phyloP scores from a whole-genome alignment of 1,140 invertebrate genomes.

The Macrostomum lignano region DNA sequence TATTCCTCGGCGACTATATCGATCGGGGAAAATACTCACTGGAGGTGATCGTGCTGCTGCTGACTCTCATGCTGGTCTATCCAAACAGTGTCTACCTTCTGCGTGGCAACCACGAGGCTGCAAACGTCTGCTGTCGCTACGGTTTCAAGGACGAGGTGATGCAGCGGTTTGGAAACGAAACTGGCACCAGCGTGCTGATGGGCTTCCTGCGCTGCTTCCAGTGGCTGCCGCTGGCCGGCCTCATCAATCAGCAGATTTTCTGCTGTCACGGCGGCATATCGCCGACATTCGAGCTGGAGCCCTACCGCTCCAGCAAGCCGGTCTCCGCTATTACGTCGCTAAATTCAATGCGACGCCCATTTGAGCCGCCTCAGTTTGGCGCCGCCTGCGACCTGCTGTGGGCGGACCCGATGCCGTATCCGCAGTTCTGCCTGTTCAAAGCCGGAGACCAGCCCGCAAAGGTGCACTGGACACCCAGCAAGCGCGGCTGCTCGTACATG shows the following conservation, averaged over 20 bases:
- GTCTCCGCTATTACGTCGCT: too few species aligned
- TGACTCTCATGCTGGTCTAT: constrained; percentile 30
- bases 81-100: constrained; percentile 39
- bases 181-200: too few species aligned
- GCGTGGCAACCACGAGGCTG: constrained; percentile 38
- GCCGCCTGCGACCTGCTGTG: constrained; percentile 20
- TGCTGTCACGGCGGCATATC: constrained; percentile 11
- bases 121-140: constrained; percentile 36
- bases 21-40: constrained; percentile 99
- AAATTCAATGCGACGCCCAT: constrained; percentile 8
- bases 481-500: constrained; percentile 1
- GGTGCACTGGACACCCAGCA: neutral
- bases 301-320: too few species aligned
- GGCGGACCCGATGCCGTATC: constrained; percentile 38
- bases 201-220: too few species aligned
- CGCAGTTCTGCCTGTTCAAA: too few species aligned
- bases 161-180: too few species aligned
- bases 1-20: constrained; percentile 98
- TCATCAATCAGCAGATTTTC: constrained; percentile 10
- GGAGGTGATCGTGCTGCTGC: constrained; percentile 36
- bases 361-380: constrained; percentile 67
- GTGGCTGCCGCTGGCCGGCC: constrained; percentile 9
- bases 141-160: constrained; percentile 28
- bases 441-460: neutral
- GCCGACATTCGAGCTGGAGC: too few species aligned